Percentiles rank a stretch among this genome's conserved stretches.
Evolutionary conservation across 2,797 vertebrate genomes (phyloP).

Genomic region (Coilia nasus): DNA sequence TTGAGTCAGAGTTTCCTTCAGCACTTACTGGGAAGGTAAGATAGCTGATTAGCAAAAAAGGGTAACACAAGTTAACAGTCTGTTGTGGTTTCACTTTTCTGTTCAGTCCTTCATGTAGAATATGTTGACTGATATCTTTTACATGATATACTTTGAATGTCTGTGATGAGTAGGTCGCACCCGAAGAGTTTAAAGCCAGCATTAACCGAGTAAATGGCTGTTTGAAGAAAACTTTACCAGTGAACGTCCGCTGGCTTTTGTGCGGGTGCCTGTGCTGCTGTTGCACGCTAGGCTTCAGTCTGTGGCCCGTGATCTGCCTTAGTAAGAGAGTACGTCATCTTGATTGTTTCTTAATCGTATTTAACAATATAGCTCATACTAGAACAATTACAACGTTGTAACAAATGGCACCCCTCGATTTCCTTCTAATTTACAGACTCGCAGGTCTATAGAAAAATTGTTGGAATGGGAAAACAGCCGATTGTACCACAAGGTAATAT

Average conservation of each 20-base stretch:
- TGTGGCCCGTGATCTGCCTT: constrained; percentile 99
- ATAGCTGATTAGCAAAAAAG: constrained; percentile 27
- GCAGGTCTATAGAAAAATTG: constrained; percentile 97
- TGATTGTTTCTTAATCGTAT: neutral
- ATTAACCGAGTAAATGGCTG: constrained; percentile 95
- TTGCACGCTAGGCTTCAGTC: constrained; percentile 96
- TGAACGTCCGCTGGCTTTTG: constrained; percentile 96
- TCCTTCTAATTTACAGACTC: constrained; percentile 63
- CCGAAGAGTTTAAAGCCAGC: constrained; percentile 98
- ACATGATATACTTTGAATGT: no score
- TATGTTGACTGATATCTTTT: no score
- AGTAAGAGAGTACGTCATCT: constrained; percentile 92
- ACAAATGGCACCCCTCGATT: neutral
- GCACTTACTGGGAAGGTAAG: constrained; percentile 97
- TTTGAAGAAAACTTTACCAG: constrained; percentile 95
- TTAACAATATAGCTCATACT: neutral
- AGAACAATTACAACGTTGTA: neutral
- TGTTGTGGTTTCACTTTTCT: neutral
- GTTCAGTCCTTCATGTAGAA: no score
- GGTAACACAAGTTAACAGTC: neutral
- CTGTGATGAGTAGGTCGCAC: constrained; percentile 84
- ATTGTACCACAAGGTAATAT: constrained; percentile 92
- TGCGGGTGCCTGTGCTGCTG: constrained; percentile 99
- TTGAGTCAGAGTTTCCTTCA: constrained; percentile 97
- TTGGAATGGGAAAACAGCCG: constrained; percentile 99